Percentiles rank a stretch among this genome's conserved stretches.
Evolutionary conservation across 1,140 invertebrate species (phyloP).

Genomic region (Drosophila leontia): DNA sequence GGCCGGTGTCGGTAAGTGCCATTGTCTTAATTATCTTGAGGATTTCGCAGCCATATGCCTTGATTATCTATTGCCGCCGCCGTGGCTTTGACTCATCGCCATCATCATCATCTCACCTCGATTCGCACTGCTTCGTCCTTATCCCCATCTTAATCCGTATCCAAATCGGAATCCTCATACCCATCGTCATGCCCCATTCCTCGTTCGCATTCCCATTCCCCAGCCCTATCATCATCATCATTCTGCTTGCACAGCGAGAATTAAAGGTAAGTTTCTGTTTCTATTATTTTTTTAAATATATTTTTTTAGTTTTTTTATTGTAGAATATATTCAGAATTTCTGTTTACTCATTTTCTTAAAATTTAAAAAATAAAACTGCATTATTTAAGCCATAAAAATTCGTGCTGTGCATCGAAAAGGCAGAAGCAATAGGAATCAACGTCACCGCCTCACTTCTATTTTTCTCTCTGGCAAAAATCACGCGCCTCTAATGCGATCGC

Average conservation of each 20-base stretch:
- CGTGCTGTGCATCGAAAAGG: slow-evolving; percentile 9
- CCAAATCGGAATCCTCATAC: slow-evolving; percentile 7
- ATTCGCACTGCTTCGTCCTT: slow-evolving; percentile 26
- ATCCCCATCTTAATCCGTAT: slow-evolving; percentile 1
- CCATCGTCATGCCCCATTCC: slow-evolving; percentile 20
- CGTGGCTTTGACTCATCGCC: slow-evolving; percentile 57
- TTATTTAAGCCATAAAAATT: not conserved
- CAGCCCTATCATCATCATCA: slow-evolving; percentile 21
- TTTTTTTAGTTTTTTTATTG: not conserved
- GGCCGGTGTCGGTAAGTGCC: not conserved
- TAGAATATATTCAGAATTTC: not conserved
- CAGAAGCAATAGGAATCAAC: slow-evolving; percentile 46
- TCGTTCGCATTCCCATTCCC: slow-evolving; percentile 24
- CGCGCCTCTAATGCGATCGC: slow-evolving; percentile 69
- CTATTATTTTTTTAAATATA: too few species aligned
- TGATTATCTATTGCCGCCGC: slow-evolving; percentile 68
- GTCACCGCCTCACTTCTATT: slow-evolving; percentile 68
- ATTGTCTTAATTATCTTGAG: slow-evolving; percentile 78
- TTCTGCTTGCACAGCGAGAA: slow-evolving; percentile 5
- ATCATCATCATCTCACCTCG: slow-evolving; percentile 61
- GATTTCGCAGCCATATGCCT: slow-evolving; percentile 59
- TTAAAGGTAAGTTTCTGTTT: too few species aligned
- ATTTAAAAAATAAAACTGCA: not conserved
- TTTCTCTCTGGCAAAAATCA: slow-evolving; percentile 74
- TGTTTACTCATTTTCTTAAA: not conserved